Evolutionary conservation across 2,797 vertebrate genomes (phyloP), one percentile per base, ranked within the genome.

Genomic region (Lemur catta): DNA sequence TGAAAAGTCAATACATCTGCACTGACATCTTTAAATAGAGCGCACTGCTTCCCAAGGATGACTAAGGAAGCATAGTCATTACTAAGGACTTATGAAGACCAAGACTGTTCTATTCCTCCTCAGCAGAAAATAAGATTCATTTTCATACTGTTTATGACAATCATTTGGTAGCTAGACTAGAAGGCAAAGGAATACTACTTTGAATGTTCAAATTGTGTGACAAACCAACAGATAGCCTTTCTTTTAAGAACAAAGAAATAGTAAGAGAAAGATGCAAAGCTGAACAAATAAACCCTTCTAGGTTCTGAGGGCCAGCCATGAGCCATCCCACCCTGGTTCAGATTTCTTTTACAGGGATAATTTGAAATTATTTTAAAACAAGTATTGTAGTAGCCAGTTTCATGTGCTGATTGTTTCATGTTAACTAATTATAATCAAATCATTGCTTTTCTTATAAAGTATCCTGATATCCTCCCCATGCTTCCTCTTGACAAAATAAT

Each of bases 41-140:
- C 17, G 41, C 48, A 52, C 30, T 94, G 26, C 38, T 92, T 85
- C 61, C 43, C 90, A 61, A 20, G 6, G 74, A 35, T 92, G 80
- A 81, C 72, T 84, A 90, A 81, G 7, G 76, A 35, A 55, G 76
- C n/a, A 38, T 15, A 15, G 50, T 55, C 76, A 15, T 26, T n/a
- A 55, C 76, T 52, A 46, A 18, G 7, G 48, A 50, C 30, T 94
- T 91, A 61, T 26, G 35, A 92, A 92, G 41, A 86, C 33, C 30
- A 75, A 86, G 82, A 91, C 71, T 78, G 38, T 76, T 88, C 55
- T 80, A 95, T 92, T 43, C 35, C 59, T 81, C 67, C 38, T 86
- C 59, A 18, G 38, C 85, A 95, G 72, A 72, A 95, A 95, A 69
- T 79, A 92, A 89, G 33, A 89, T 28, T 94, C 30, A 92, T 65